phyloP scores from a whole-genome alignment of 2,888 invertebrate genomes.

The Theristus sp. region DNA sequence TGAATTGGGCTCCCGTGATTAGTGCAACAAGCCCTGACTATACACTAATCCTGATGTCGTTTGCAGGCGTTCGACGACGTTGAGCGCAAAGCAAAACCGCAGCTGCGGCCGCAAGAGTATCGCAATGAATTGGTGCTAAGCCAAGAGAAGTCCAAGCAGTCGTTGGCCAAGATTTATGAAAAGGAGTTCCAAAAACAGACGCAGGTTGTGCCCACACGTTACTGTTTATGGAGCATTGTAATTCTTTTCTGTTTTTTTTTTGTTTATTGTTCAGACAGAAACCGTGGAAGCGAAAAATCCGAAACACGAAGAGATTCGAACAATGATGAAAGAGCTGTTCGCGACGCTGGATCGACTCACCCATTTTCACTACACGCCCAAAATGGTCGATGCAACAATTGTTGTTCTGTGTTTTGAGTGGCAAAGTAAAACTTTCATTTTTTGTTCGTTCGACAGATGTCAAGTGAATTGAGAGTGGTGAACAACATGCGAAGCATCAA shows the following conservation, averaged over 20 bases:
- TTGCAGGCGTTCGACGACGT: conserved; percentile 74
- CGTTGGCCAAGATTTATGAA: conserved; percentile 80
- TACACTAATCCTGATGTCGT: no score
- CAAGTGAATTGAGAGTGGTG: conserved; percentile 67
- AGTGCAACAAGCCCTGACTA: no score
- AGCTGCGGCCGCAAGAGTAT: conserved; percentile 58
- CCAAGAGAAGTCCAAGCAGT: conserved; percentile 79
- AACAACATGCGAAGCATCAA: conserved; percentile 68
- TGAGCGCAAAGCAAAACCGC: conserved; percentile 58
- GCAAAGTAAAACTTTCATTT: not conserved
- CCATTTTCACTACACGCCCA: conserved; percentile 81
- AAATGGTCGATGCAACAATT: conserved; percentile 42
- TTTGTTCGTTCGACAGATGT: conserved; percentile 36
- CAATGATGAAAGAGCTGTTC: conserved; percentile 54
- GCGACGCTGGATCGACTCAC: conserved; percentile 67
- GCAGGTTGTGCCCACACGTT: conserved; percentile 30
- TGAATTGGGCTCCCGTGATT: no score
- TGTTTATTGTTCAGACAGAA: conserved; percentile 32
- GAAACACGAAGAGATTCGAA: conserved; percentile 54
- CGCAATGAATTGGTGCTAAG: conserved; percentile 68
- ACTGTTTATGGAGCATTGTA: not conserved
- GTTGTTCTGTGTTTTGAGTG: not conserved
- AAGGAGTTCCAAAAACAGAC: conserved; percentile 34
- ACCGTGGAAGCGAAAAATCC: conserved; percentile 41
- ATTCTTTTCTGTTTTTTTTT: not conserved